Evolutionary conservation across 1,140 invertebrate genomes (phyloP), one percentile per base, ranked within the genome.

Genomic region (Nasonia vitripennis): DNA sequence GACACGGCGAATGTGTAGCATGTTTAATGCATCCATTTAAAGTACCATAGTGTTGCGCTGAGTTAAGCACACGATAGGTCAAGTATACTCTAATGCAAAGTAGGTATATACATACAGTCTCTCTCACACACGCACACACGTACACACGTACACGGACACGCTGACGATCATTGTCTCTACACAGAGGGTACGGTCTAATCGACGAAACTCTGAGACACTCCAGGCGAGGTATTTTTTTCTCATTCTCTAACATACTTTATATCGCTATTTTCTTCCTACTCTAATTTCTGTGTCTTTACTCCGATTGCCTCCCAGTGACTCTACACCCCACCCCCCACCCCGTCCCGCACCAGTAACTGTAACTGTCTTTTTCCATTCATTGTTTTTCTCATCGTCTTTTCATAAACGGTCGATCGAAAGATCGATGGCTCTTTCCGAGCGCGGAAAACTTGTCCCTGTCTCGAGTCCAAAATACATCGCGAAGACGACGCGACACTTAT

Each of bases 61-160:
- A 62, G 17, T 62, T 78, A 0, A 70, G 62, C 67, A 85, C 67
- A 80, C 70, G 77, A 75, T 85, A 85, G 83, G 83, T 85, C 83
- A 85, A 85, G 75, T 85, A 85, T 84, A 80, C 78, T 78, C 78
- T 78, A 41, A 74, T 80, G 78, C 34, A 85, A 85, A 85, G 83
- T 85, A 85, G 78, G 83, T 85, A 85, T 85, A 85, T 85, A 85
- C 31, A 85, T 85, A 85, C 31, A 85, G 7, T n/a, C 34, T 62
- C 55, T 17, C 55, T 37, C 71, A 20, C 14, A 27, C 27, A 27
- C 27, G 1, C 45, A 51, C 75, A 78, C 14, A 78, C n/a, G 31
- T 20, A 78, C 6, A 78, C 41, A 10, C 2, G 12, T 12, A 48
- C 45, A 48, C 45, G 12, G 2, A 51, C 48, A 51, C 48, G 3